These are phyloP conservation scores for Acanthurus lineatus DNA, from an alignment of 2,797 vertebrate species.

Conservation along the genomic window DNA sequence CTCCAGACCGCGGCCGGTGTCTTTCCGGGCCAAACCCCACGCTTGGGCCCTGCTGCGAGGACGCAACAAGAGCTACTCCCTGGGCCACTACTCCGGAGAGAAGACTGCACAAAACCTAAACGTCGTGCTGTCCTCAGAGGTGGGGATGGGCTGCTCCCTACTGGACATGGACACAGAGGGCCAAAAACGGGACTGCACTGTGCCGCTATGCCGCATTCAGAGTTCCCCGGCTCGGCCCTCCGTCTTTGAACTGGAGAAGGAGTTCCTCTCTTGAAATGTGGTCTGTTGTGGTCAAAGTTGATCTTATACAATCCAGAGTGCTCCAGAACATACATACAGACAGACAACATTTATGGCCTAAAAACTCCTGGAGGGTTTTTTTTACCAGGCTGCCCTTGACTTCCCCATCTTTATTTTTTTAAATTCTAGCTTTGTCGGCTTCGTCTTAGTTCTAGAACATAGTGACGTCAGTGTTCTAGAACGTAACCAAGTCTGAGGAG, in stretches of 20 bases:
- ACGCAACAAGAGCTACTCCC: constrained; percentile 87
- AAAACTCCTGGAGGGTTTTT: constrained; percentile 65
- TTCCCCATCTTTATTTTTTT: neutral
- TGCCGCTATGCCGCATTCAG: constrained; percentile 92
- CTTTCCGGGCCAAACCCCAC: constrained; percentile 85
- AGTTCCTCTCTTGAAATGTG: constrained; percentile 87
- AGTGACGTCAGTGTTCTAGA: constrained; percentile 46
- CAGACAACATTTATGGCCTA: constrained; percentile 34
- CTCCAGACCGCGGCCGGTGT: constrained; percentile 85
- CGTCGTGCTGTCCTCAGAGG: constrained; percentile 78
- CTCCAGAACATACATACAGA: constrained; percentile 29
- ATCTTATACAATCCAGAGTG: constrained; percentile 15
- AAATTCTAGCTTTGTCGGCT: constrained; percentile 42
- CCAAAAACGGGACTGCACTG: constrained; percentile 91
- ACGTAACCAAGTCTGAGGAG: constrained; percentile 39
- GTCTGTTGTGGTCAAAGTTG: constrained; percentile 41
- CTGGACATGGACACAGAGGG: constrained; percentile 91
- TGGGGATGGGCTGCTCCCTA: constrained; percentile 87
- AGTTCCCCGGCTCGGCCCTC: constrained; percentile 84
- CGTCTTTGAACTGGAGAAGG: constrained; percentile 91
- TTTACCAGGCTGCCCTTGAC: constrained; percentile 56
- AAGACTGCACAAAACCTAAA: constrained; percentile 72
- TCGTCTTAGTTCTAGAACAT: constrained; percentile 45
- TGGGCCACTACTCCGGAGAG: constrained; percentile 83
- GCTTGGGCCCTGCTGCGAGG: constrained; percentile 85